Percentiles rank a stretch among this genome's conserved stretches.
phyloP scores from a whole-genome alignment of 2,113 vertebrate genomes.

The Tretioscincus oriximinensis region DNA sequence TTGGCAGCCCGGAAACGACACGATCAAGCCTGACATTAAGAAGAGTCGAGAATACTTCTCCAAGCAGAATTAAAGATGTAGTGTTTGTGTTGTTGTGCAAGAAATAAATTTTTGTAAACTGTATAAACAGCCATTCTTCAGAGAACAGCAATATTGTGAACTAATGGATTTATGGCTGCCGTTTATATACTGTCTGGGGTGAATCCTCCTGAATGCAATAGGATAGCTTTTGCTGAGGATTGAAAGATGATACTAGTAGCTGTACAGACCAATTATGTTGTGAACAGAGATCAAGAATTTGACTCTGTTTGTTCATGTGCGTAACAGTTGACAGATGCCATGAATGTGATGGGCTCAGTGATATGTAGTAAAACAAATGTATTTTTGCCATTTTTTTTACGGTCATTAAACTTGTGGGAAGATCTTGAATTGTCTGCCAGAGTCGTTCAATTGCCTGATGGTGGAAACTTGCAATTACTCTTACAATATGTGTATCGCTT shows the following conservation, averaged over 20 bases:
- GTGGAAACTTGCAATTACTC: not conserved
- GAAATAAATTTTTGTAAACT: conserved; percentile 58
- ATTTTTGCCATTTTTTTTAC: conserved; percentile 60
- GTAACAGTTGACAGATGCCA: conserved; percentile 42
- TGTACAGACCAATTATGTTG: conserved; percentile 35
- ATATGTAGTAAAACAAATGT: conserved; percentile 44
- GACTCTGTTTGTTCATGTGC: conserved; percentile 41
- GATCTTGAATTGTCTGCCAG: conserved; percentile 10
- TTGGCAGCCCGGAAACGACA: conserved; percentile 97
- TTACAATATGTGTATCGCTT: not conserved
- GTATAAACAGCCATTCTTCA: conserved; percentile 48
- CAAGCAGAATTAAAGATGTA: conserved; percentile 80
- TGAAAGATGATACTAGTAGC: not conserved
- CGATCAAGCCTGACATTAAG: conserved; percentile 94
- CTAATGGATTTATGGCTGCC: conserved; percentile 39
- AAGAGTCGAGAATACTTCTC: conserved; percentile 97
- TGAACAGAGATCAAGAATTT: conserved; percentile 49
- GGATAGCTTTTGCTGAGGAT: not conserved
- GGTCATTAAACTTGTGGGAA: conserved; percentile 65
- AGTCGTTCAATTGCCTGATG: not conserved
- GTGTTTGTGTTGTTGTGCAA: not conserved
- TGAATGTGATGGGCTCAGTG: conserved; percentile 51
- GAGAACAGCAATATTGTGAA: conserved; percentile 48
- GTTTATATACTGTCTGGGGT: not conserved
- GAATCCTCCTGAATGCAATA: not conserved